These are phyloP conservation scores for Venustaconcha ellipsiformis DNA, from an alignment of 1,140 invertebrate genomes.

Conservation along the genomic window DNA sequence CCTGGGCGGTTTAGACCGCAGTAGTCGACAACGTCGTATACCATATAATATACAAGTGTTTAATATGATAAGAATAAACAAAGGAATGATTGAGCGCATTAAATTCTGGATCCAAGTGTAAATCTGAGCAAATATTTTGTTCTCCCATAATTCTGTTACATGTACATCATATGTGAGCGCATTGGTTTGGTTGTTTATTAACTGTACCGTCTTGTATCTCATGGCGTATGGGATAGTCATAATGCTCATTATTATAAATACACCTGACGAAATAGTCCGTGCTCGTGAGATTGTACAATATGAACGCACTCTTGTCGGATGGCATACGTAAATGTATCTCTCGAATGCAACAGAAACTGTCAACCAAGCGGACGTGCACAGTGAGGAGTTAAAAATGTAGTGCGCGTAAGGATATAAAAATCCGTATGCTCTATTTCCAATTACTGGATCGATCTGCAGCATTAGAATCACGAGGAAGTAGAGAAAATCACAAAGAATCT, in stretches of 20 bases:
- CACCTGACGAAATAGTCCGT: slow-evolving; percentile 41
- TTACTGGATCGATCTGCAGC: slow-evolving; percentile 47
- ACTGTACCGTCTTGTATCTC: slow-evolving; percentile 53
- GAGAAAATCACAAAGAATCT: slow-evolving; percentile 78
- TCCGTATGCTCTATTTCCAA: slow-evolving; percentile 46
- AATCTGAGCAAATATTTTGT: slow-evolving; percentile 73
- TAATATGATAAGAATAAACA: slow-evolving; percentile 52
- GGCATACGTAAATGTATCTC: slow-evolving; percentile 94
- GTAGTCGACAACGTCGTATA: slow-evolving; percentile 69
- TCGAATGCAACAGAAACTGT: slow-evolving; percentile 95
- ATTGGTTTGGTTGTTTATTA: slow-evolving; percentile 35
- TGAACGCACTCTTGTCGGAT: slow-evolving; percentile 86
- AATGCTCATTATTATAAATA: slow-evolving; percentile 58
- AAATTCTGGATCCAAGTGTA: slow-evolving; percentile 78
- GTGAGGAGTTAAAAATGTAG: slow-evolving; percentile 64
- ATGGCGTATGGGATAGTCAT: slow-evolving; percentile 62
- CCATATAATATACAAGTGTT: slow-evolving; percentile 80
- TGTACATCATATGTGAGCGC: slow-evolving; percentile 35
- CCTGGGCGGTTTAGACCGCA: slow-evolving; percentile 33
- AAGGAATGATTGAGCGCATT: slow-evolving; percentile 76
- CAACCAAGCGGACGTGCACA: slow-evolving; percentile 82
- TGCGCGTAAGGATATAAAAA: slow-evolving; percentile 66
- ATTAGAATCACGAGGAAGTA: slow-evolving; percentile 76
- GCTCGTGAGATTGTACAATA: slow-evolving; percentile 79
- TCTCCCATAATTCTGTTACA: slow-evolving; percentile 64